Evolutionary conservation across 2,797 vertebrate species (phyloP).

Genomic region (Sciaenops ocellatus): DNA sequence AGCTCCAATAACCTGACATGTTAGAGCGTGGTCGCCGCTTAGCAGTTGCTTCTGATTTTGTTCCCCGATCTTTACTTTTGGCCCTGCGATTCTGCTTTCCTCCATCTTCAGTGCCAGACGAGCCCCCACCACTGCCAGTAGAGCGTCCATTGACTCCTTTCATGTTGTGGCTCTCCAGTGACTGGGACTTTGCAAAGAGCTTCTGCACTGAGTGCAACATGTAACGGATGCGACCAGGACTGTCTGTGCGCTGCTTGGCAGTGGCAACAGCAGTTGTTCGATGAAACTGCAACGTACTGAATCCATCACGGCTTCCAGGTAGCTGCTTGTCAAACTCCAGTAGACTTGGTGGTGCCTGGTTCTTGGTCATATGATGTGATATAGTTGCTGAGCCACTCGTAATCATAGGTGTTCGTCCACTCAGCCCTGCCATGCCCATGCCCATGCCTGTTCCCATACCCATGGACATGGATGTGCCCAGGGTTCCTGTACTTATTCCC

Average conservation of each 20-base stretch:
- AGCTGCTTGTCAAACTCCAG: slow-evolving; percentile 97
- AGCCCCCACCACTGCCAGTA: slow-evolving; percentile 83
- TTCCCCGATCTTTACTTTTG: slow-evolving; percentile 97
- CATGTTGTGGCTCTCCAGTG: slow-evolving; percentile 91
- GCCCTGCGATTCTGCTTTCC: slow-evolving; percentile 92
- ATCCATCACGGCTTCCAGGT: slow-evolving; percentile 93
- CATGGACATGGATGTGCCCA: slow-evolving; percentile 86
- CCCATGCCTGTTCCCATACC: slow-evolving; percentile 79
- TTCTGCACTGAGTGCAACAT: slow-evolving; percentile 98
- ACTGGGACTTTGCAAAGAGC: slow-evolving; percentile 98
- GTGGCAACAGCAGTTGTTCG: slow-evolving; percentile 85
- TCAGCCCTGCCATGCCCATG: slow-evolving; percentile 77
- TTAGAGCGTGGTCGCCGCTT: slow-evolving; percentile 95
- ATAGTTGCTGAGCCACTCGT: slow-evolving; percentile 88
- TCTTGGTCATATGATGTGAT: slow-evolving; percentile 87
- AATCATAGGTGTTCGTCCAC: slow-evolving; percentile 83
- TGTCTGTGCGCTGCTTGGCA: slow-evolving; percentile 94
- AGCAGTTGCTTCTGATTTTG: slow-evolving; percentile 91
- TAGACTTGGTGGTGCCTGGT: slow-evolving; percentile 91
- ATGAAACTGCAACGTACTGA: slow-evolving; percentile 98
- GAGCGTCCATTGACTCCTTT: slow-evolving; percentile 92
- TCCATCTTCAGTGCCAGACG: slow-evolving; percentile 88
- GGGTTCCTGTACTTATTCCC: slow-evolving; percentile 88
- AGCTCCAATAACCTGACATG: slow-evolving; percentile 99
- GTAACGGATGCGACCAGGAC: slow-evolving; percentile 97